Evolutionary conservation across 1,140 invertebrate species (phyloP).

Genomic region (Streblospio benedicti): DNA sequence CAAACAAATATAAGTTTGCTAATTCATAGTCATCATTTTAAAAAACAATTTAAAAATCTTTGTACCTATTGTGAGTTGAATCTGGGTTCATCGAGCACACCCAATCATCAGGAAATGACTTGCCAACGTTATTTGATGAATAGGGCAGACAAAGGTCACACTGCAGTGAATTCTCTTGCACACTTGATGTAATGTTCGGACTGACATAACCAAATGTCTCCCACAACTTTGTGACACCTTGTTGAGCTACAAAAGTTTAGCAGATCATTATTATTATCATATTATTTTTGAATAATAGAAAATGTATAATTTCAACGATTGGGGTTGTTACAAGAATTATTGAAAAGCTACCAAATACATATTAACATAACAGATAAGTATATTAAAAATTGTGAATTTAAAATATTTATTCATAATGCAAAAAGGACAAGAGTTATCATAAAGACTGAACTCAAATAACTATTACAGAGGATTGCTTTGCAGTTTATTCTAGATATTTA

Average conservation of each 20-base stretch:
- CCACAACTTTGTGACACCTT: slow-evolving; percentile 45
- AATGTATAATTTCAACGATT: too few relatives aligned
- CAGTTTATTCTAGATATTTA: too few relatives aligned
- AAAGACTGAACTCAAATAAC: too few relatives aligned
- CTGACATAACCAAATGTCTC: slow-evolving; percentile 45
- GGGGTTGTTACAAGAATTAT: too few relatives aligned
- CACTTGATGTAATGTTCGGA: slow-evolving; percentile 39
- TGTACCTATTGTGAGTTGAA: slow-evolving; percentile 42
- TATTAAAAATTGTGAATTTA: too few relatives aligned
- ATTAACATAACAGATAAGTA: too few relatives aligned
- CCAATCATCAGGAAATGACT: slow-evolving; percentile 44
- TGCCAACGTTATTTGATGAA: slow-evolving; percentile 42
- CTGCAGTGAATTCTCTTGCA: slow-evolving; percentile 40
- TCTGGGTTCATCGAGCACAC: slow-evolving; percentile 44
- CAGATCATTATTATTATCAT: too few relatives aligned
- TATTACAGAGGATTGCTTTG: too few relatives aligned
- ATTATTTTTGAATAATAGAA: too few relatives aligned
- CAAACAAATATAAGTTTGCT: neutral
- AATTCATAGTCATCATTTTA: neutral
- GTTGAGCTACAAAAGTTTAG: slow-evolving; percentile 33
- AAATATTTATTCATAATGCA: too few relatives aligned
- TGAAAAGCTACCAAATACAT: too few relatives aligned
- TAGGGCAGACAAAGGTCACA: slow-evolving; percentile 48
- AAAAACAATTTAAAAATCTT: neutral
- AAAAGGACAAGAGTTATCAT: too few relatives aligned